Conservation (phyloP, 1,140 invertebrate species). For the Drosophila nasuta region DNA sequence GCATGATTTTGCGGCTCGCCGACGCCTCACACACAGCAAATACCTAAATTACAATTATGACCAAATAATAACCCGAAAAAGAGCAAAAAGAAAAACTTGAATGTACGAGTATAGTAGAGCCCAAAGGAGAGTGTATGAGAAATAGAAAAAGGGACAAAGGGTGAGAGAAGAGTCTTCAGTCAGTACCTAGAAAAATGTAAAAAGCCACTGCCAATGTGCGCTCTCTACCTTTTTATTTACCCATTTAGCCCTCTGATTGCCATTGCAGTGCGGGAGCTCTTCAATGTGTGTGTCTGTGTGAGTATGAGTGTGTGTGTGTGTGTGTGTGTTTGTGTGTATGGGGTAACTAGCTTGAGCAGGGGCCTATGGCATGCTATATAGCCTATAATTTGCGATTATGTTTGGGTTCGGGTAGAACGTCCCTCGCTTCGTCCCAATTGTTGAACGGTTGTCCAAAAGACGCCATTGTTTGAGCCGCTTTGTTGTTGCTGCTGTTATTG, state of each 20-base stretch:
- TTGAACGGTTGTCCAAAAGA: slow-evolving; percentile 33
- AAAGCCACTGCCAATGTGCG: slow-evolving; percentile 46
- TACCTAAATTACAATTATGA: slow-evolving; percentile 83
- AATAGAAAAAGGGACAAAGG: background rate
- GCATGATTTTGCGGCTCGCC: slow-evolving; percentile 63
- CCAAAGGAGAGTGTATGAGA: background rate
- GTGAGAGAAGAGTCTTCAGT: slow-evolving; percentile 6
- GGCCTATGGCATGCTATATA: slow-evolving; percentile 66
- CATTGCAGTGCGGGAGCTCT: slow-evolving; percentile 19
- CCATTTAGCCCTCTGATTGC: slow-evolving; percentile 40
- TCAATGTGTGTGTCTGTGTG: slow-evolving; percentile 21
- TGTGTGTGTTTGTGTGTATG: slow-evolving; percentile 22
- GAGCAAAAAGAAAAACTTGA: slow-evolving; percentile 50
- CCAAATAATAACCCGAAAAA: slow-evolving; percentile 82
- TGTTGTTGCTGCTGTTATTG: slow-evolving; percentile 74
- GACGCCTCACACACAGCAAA: slow-evolving; percentile 68
- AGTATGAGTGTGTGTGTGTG: slow-evolving; percentile 24
- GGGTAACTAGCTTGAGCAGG: slow-evolving; percentile 66
- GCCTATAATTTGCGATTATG: slow-evolving; percentile 83
- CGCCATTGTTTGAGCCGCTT: slow-evolving; percentile 57
- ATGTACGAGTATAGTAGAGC: background rate
- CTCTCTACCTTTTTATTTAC: slow-evolving; percentile 46
- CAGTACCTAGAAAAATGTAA: slow-evolving; percentile 70
- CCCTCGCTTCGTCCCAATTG: slow-evolving; percentile 20
- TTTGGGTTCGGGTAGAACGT: slow-evolving; percentile 55